These are phyloP conservation scores for Drosophila setifemur DNA, from an alignment of 1,140 invertebrate genomes.

Conservation along the genomic window DNA sequence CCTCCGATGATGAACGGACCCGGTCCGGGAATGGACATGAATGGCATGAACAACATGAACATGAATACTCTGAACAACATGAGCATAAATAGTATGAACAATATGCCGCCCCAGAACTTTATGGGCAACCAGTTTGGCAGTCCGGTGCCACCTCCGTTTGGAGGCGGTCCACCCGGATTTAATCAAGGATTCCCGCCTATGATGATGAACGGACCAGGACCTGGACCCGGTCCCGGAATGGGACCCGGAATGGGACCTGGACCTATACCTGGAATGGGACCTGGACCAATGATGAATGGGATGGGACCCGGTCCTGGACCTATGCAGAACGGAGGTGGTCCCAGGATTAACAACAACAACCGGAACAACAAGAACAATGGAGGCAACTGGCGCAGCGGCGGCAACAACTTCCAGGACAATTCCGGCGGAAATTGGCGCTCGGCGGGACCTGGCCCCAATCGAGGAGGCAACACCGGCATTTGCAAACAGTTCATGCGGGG, in stretches of 20 bases:
- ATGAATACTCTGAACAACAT: constrained; percentile 25
- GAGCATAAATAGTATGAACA: constrained; percentile 2
- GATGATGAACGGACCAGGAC: constrained; percentile 79
- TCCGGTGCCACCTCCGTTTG: constrained; percentile 57
- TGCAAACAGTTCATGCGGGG: constrained; percentile 91
- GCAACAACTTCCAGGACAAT: constrained; percentile 72
- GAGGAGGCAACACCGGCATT: constrained; percentile 83
- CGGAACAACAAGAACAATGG: constrained; percentile 59
- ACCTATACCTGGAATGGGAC: constrained; percentile 75
- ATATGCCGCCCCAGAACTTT: constrained; percentile 49
- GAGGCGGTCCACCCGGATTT: constrained; percentile 32
- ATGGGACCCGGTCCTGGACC: constrained; percentile 18
- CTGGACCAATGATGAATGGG: constrained; percentile 59
- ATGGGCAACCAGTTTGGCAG: constrained; percentile 67
- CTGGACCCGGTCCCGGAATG: constrained; percentile 66
- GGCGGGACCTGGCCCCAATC: constrained; percentile 67
- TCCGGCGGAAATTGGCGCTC: constrained; percentile 76
- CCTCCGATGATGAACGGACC: constrained; percentile 48
- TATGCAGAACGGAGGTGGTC: constrained; percentile 43
- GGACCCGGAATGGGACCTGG: constrained; percentile 68
- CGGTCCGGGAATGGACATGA: constrained; percentile 54
- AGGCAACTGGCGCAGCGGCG: constrained; percentile 67
- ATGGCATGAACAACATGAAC: constrained; percentile 48
- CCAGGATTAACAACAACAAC: constrained; percentile 48
- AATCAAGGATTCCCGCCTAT: constrained; percentile 69